Percentiles rank a stretch among this genome's conserved stretches.
These are phyloP conservation scores for Pentalonia nigronervosa DNA, from an alignment of 1,140 invertebrate species.

Conservation along the genomic window DNA sequence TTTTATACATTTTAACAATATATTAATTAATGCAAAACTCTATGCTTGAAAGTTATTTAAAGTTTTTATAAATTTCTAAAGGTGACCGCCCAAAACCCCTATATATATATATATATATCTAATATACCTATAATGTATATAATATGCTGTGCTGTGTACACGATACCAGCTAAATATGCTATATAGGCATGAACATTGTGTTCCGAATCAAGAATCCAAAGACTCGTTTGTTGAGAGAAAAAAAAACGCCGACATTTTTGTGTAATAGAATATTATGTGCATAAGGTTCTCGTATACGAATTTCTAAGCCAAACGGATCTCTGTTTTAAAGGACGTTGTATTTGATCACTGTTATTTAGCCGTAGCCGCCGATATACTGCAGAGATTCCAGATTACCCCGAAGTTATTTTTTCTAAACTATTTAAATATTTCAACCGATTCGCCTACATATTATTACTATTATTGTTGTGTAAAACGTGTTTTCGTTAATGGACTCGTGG, in stretches of 20 bases:
- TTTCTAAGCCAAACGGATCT: not conserved
- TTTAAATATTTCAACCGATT: constrained; percentile 21
- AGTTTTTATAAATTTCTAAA: too few species aligned
- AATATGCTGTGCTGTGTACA: too few species aligned
- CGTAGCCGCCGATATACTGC: not conserved
- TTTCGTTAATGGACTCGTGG: not conserved
- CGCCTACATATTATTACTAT: not conserved
- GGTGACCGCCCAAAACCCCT: too few species aligned
- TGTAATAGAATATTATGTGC: not conserved
- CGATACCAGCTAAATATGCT: too few species aligned
- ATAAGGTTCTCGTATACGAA: not conserved
- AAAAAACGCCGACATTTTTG: not conserved
- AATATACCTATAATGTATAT: too few species aligned
- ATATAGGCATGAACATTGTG: too few species aligned
- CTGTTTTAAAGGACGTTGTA: not conserved
- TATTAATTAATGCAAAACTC: too few species aligned
- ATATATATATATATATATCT: too few species aligned
- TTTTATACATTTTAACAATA: too few species aligned
- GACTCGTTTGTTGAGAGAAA: not conserved
- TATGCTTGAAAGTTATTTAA: too few species aligned
- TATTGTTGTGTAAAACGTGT: constrained; percentile 41
- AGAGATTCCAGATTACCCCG: not conserved
- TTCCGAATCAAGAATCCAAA: not conserved
- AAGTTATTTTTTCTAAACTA: not conserved
- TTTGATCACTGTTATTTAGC: not conserved